A percentile compares a stretch with the other conserved stretches of the same genome.
These are phyloP conservation scores for Zaprionus bogoriensis DNA, from an alignment of 2,888 invertebrate genomes.

Conservation along the genomic window DNA sequence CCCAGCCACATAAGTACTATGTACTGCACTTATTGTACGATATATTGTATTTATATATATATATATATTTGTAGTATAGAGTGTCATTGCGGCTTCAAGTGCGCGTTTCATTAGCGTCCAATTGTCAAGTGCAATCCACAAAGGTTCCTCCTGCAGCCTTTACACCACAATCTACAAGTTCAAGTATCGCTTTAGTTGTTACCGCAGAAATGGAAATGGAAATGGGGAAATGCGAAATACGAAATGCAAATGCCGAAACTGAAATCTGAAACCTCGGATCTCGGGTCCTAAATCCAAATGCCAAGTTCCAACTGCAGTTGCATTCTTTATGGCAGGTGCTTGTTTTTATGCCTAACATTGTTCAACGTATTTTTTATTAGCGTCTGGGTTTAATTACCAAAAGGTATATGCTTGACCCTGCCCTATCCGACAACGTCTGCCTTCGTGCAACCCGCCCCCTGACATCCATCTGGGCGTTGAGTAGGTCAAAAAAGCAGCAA, in stretches of 20 bases:
- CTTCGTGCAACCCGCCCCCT: not conserved
- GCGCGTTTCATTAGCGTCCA: slow-evolving; percentile 48
- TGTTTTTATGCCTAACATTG: not conserved
- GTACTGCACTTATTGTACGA: not conserved
- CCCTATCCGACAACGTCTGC: no score
- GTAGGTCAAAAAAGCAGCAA: slow-evolving; percentile 21
- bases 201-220: not conserved
- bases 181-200: slow-evolving; percentile 13
- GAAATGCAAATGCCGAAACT: slow-evolving; percentile 26
- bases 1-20: not conserved
- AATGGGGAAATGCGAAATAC: slow-evolving; percentile 21
- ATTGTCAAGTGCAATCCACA: slow-evolving; percentile 26
- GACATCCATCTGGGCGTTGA: not conserved
- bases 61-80: not conserved
- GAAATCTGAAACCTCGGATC: slow-evolving; percentile 29
- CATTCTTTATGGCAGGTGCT: slow-evolving; percentile 48
- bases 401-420: slow-evolving; percentile 5
- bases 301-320: slow-evolving; percentile 25
- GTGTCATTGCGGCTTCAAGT: not conserved
- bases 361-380: slow-evolving; percentile 22
- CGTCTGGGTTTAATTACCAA: slow-evolving; percentile 50
- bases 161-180: slow-evolving; percentile 18
- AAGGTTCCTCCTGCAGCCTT: not conserved
- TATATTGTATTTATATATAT: not conserved
- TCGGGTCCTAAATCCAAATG: slow-evolving; percentile 29